A percentile compares a stretch with the other conserved stretches of the same genome.
Evolutionary conservation across 2,113 vertebrate genomes (phyloP).

Genomic region (Barnardius zonarius): DNA sequence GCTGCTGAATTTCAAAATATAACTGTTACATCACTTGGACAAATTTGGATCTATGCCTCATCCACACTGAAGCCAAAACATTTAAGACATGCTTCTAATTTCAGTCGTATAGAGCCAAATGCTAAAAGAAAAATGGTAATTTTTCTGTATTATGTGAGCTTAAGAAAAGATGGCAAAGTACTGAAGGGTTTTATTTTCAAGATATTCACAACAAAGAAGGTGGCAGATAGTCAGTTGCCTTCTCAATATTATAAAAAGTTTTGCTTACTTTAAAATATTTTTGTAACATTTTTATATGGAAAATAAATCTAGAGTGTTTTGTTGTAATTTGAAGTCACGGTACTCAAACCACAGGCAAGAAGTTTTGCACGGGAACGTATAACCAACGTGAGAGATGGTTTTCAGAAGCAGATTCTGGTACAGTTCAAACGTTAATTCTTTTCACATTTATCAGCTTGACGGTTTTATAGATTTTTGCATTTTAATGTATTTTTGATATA

Average conservation of each 20-base stretch:
- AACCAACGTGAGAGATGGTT: neutral
- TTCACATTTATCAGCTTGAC: neutral
- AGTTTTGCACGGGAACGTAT: neutral
- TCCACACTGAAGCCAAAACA: neutral
- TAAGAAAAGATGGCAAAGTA: conserved; percentile 17
- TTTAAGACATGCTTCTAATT: neutral
- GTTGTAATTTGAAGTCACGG: neutral
- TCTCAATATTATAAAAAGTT: neutral
- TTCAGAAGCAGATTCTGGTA: neutral
- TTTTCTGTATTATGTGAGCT: neutral
- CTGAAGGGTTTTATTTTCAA: neutral
- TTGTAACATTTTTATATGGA: neutral
- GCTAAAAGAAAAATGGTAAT: neutral
- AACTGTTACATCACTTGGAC: neutral
- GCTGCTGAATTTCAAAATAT: neutral
- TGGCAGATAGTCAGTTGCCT: neutral
- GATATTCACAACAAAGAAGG: neutral
- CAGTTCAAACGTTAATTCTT: neutral
- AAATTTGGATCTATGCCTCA: neutral
- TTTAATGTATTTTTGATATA: neutral
- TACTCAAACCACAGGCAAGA: neutral
- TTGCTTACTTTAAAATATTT: neutral
- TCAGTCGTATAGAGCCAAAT: neutral
- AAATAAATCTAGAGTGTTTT: neutral
- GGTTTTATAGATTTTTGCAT: neutral